A percentile compares a stretch with the other conserved stretches of the same genome.
Evolutionary conservation across 2,888 invertebrate genomes (phyloP).

Genomic region (Ligdia adustata): DNA sequence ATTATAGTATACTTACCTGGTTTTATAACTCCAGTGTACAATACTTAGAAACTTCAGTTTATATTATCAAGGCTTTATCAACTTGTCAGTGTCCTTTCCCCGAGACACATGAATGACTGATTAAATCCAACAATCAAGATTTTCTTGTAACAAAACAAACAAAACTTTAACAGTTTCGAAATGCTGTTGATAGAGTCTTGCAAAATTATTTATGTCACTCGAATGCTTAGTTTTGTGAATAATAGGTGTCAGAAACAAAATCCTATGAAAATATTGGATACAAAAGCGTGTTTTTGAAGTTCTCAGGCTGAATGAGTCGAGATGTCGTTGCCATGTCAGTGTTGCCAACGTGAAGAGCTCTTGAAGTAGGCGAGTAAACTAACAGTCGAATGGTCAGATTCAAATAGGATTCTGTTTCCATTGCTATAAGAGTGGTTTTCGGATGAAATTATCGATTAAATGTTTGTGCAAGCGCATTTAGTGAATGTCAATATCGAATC

Average conservation of each 20-base stretch:
- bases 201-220: conserved; percentile 27
- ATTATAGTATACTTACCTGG: too few relatives aligned
- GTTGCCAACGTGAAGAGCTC: conserved; percentile 70
- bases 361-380: conserved; percentile 67
- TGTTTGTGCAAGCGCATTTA: conserved; percentile 16
- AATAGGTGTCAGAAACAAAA: conserved; percentile 45
- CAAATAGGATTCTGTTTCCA: conserved; percentile 41
- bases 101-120: conserved; percentile 32
- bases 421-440: conserved; percentile 1
- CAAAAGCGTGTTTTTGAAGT: conserved; percentile 45
- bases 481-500: conserved; percentile 18
- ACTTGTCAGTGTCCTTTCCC: conserved; percentile 25
- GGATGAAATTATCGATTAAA: not conserved
- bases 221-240: not conserved
- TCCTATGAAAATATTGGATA: conserved; percentile 52
- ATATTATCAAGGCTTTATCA: conserved; percentile 16
- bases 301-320: conserved; percentile 62
- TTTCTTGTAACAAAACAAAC: conserved; percentile 29
- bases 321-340: conserved; percentile 69
- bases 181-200: conserved; percentile 19
- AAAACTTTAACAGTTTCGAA: conserved; percentile 22
- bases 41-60: not conserved
- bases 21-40: not conserved
- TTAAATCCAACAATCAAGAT: conserved; percentile 21
- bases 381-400: conserved; percentile 47